phyloP scores from a whole-genome alignment of 2,888 invertebrate genomes.

The Meiosimyza platycephala region DNA sequence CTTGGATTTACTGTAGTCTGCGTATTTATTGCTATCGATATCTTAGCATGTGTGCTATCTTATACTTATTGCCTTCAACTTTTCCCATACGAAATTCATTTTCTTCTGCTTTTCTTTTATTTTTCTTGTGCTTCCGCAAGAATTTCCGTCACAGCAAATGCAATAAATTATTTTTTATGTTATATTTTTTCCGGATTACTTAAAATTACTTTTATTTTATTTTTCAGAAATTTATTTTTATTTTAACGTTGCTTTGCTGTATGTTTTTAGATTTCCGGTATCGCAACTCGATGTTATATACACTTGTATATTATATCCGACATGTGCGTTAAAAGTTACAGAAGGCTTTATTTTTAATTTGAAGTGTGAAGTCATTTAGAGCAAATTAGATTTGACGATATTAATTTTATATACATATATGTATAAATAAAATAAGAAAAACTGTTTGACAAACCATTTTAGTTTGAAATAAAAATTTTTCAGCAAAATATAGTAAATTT shows the following conservation, averaged over 20 bases:
- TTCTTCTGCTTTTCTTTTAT: neutral
- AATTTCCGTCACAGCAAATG: constrained; percentile 2
- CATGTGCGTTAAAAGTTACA: neutral
- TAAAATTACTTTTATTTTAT: constrained; percentile 33
- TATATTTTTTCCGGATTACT: constrained; percentile 36
- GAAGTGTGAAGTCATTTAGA: too few relatives aligned
- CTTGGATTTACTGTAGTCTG: neutral
- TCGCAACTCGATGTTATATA: too few relatives aligned
- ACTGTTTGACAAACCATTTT: too few relatives aligned
- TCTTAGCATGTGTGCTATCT: neutral
- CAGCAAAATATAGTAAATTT: too few relatives aligned
- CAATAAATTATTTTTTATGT: constrained; percentile 24
- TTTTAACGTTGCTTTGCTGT: neutral
- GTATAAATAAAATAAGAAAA: too few relatives aligned
- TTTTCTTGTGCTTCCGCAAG: neutral
- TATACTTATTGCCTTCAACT: neutral
- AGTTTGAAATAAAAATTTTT: too few relatives aligned
- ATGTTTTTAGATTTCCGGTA: too few relatives aligned
- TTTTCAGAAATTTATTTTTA: constrained; percentile 32
- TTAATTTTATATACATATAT: too few relatives aligned
- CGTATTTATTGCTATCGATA: neutral
- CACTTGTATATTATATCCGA: neutral
- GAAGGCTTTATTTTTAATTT: too few relatives aligned
- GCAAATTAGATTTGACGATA: too few relatives aligned
- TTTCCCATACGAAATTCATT: neutral